Base-by-base conservation (phyloP, 2,797 vertebrate genomes). In the Lates japonicus region DNA sequence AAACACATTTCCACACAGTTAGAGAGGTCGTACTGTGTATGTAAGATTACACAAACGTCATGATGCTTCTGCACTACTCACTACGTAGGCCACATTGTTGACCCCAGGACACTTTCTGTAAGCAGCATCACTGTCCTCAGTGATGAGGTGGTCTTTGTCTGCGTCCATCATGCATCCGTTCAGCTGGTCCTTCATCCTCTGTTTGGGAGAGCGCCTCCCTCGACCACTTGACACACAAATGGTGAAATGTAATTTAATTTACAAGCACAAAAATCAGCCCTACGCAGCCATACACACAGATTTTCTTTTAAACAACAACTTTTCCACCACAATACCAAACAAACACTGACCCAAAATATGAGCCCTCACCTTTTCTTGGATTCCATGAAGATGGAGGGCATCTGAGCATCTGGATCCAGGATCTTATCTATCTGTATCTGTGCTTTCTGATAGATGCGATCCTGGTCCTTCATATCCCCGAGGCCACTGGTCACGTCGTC, bases 391-490 rank as follows among this genome's bases (percentile, higher is more conserved):
- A 97, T 93, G 0, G 97, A 95, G 16, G 97, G 95, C 83, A 97
- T 93, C 59, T 94, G 95, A 68, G 94, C 86, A 17, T 97, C 96
- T 1, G 97, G 97, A 87, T 99, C 98, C 91, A 99, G 93, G 84
- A 99, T 98, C 95, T 97, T 98, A 94, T 99, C 97, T 12, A 99
- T 98, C 92, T 99, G 98, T 94, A 96, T 95, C 91, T 99, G 98
- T 2, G 98, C 97, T 87, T 98, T 96, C 70, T 98, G 97, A 89
- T 99, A 99, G 84, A 99, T 96, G 17, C 92, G 95, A 85, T 98
- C 97, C 58, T 96, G 97, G 63, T 99, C 97, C 87, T 97, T 97
- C 66, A 94, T 84, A 77, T 99, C 97, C 0, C 94, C 91, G 0
- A 96, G 90, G 58, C 96, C 94, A 3, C 90, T 82, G 1, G 80